Evolutionary conservation across 2,888 invertebrate genomes (phyloP).

Genomic region (Pterobdella sp.): DNA sequence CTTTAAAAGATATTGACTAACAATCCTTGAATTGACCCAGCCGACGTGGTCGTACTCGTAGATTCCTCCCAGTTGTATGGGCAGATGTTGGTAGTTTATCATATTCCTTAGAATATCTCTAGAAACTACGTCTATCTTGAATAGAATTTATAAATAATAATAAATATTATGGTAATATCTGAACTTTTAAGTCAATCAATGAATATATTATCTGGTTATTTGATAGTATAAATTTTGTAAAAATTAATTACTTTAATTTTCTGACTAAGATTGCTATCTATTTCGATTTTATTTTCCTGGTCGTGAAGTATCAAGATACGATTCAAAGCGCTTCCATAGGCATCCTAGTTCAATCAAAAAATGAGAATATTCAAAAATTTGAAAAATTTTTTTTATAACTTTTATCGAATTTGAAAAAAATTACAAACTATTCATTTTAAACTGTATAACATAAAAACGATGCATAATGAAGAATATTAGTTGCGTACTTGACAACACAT

Average conservation of each 20-base stretch:
- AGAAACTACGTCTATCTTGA: constrained; percentile 14
- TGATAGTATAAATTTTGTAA: too few relatives aligned
- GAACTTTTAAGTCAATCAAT: neutral
- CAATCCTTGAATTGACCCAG: constrained; percentile 70
- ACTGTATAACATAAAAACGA: too few relatives aligned
- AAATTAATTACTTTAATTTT: neutral
- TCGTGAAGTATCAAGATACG: neutral
- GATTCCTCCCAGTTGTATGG: constrained; percentile 65
- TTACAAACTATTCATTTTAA: too few relatives aligned
- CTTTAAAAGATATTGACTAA: constrained; percentile 51
- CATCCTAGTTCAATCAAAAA: neutral
- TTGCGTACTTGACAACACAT: constrained; percentile 20
- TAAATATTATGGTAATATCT: neutral
- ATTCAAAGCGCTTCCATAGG: neutral
- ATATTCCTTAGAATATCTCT: neutral
- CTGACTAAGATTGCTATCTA: neutral
- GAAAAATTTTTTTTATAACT: neutral
- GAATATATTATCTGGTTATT: neutral
- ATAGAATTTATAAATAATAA: neutral
- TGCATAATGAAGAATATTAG: too few relatives aligned
- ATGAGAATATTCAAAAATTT: too few relatives aligned
- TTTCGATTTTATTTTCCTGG: neutral
- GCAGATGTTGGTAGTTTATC: constrained; percentile 55
- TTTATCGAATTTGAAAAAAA: too few relatives aligned
- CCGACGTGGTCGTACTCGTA: constrained; percentile 64